Evolutionary conservation across 1,140 invertebrate species (phyloP), one percentile per base, ranked within the genome.

Genomic region (Zaprionus lachaisei): DNA sequence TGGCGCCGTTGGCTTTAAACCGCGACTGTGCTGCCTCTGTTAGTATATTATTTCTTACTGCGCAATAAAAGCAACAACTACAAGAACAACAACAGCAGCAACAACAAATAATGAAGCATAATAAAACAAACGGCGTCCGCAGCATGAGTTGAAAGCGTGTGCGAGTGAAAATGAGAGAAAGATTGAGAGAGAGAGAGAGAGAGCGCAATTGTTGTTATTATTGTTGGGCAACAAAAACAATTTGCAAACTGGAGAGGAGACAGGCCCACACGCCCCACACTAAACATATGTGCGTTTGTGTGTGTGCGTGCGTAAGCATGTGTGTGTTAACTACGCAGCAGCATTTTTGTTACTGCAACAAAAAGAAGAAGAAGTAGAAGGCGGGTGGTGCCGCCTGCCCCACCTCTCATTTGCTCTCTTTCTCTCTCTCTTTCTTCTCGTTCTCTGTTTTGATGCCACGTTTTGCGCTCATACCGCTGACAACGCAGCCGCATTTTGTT

Each of bases 1-100:
- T 85, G 72, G 82, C 74, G 78, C 73, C 51, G 60, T 64, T 51
- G 65, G 63, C 38, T 70, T 51, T 70, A 49, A 56, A 62, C 37
- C 31, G 41, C 56, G 22, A 31, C 31, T 66, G 63, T 72, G 62
- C 65, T 70, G 72, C 62, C 56, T 61, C 54, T 72, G 57, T 64
- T 71, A 63, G 65, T 78, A 54, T 72, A 79, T 76, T 79, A 79
- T 77, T 66, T 86, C 79, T 81, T 80, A 84, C 81, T 87, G 83
- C 84, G 84, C 83, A 87, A 87, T 87, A 87, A 79, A 81, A 89
- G 60, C 77, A 86, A 87, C 72, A 89, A 72, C 49, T 80, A 54
- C 77, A 86, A 87, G 69, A 89, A 72, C 34, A 74, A 77, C 73
- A 81, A 72, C 76, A 79, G 68, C 76, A 76, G 65, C 73, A 80